Conservation (phyloP, 1,140 invertebrate genomes). For the Teleopsis dalmanni region DNA sequence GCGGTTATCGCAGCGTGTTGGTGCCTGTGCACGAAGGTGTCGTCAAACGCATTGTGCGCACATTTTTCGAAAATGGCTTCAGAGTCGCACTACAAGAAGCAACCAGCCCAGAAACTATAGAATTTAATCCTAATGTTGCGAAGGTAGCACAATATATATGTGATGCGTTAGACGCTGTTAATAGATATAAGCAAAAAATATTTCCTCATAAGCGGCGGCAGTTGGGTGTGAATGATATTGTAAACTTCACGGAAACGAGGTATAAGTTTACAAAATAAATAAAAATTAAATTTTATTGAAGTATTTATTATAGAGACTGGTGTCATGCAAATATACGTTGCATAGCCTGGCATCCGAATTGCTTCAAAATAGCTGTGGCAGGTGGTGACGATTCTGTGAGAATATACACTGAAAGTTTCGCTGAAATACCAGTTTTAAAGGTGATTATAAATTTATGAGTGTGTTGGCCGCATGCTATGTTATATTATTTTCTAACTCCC, state of each 20-base stretch:
- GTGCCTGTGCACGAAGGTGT: conserved; percentile 46
- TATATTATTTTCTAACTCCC: background rate
- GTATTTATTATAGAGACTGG: too few relatives aligned
- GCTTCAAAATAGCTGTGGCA: conserved; percentile 71
- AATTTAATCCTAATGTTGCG: conserved; percentile 37
- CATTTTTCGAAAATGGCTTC: conserved; percentile 52
- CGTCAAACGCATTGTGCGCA: conserved; percentile 45
- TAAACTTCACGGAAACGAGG: conserved; percentile 45
- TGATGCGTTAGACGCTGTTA: conserved; percentile 29
- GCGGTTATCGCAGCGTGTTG: conserved; percentile 35
- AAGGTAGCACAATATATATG: conserved; percentile 30
- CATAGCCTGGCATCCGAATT: conserved; percentile 79
- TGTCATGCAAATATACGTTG: conserved; percentile 55
- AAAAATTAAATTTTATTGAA: too few relatives aligned
- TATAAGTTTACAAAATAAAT: too few relatives aligned
- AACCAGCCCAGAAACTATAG: conserved; percentile 30
- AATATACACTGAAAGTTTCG: conserved; percentile 60
- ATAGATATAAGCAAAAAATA: conserved; percentile 31
- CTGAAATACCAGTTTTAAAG: conserved; percentile 61
- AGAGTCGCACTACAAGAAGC: conserved; percentile 49
- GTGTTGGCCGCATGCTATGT: background rate
- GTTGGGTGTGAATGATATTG: conserved; percentile 33
- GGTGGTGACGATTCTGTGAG: conserved; percentile 76
- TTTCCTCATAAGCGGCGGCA: conserved; percentile 44
- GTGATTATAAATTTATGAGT: conserved; percentile 8